Evolutionary conservation across 2,888 invertebrate genomes (phyloP).

Genomic region (Erynnis tages): DNA sequence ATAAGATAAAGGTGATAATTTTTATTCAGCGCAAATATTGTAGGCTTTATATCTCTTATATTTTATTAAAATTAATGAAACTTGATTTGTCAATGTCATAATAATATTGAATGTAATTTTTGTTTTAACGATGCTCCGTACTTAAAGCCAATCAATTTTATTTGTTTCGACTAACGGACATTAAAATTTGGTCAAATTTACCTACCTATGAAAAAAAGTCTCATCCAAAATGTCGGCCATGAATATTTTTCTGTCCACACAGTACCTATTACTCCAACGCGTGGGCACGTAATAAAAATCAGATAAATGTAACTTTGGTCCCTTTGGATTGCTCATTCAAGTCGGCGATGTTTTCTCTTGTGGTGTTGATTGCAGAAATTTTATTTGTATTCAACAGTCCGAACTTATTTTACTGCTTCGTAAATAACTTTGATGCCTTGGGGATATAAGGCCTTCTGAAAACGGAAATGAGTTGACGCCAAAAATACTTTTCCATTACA

Average conservation of each 20-base stretch:
- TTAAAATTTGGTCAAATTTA: neutral
- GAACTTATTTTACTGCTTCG: constrained; percentile 29
- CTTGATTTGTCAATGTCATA: too few species aligned
- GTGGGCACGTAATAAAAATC: neutral
- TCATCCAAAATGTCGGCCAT: too few species aligned
- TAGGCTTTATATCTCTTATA: too few species aligned
- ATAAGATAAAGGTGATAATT: too few species aligned
- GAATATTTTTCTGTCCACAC: too few species aligned
- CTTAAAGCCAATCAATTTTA: too few species aligned
- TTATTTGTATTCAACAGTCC: constrained; percentile 29
- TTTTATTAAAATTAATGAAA: too few species aligned
- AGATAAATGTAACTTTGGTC: constrained; percentile 8
- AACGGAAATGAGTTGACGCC: constrained; percentile 23
- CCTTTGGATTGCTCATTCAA: constrained; percentile 2
- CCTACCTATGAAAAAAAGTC: neutral
- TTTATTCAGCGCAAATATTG: too few species aligned
- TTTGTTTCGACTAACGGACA: too few species aligned
- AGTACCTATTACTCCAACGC: neutral
- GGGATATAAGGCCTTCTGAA: constrained; percentile 16
- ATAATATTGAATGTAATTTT: too few species aligned
- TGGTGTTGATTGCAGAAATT: constrained; percentile 29
- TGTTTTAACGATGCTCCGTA: too few species aligned
- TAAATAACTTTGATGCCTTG: constrained; percentile 22
- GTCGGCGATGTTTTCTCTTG: constrained; percentile 5
- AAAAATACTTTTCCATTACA: constrained; percentile 7